Evolutionary conservation across 2,113 vertebrate genomes (phyloP), one percentile per base, ranked within the genome.

Genomic region (Carassius carassius): DNA sequence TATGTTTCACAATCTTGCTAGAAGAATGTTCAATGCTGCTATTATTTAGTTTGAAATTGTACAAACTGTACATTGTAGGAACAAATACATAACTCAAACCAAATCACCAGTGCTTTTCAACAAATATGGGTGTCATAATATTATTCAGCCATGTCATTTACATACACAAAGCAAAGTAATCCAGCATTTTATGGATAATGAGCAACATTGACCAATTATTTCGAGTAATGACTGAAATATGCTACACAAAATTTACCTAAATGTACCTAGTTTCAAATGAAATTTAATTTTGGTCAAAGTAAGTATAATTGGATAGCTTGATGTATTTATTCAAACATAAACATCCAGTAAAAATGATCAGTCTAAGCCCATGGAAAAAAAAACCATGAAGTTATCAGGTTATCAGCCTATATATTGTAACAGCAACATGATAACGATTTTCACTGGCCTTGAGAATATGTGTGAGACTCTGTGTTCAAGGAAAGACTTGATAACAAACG

Each of bases 91-190:
- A 0, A 62, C 21, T 63, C 3, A 47, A 47, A 80, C 29, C 58
- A 25, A 65, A 65, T 23, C n/a, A 62, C 37, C 76, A 44, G 76
- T 62, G 76, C 51, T 80, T 80, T 29, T 47, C 2, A 80, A 80
- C 78, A 63, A 80, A 80, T 63, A 63, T 41, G 21, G 35, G 35
- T 63, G 12, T 23, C 29, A 14, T 37, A 60, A 44, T 21, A 19
- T 29, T 62, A 67, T 49, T 21, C 3, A 51, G 23, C 37, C 7
- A 81, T 81, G 23, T 13, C 5, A 19, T 47, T 49, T 65, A 79
- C 60, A 80, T 32, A 54, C 8, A 76, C 21, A 44, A 65, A 65
- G 32, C 37, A 65, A 65, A 65, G 32, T 16, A 78, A 79, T 79
- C 78, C 78, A 63, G 21, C 35, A 79, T 79, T 41, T 44, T 79